Percentiles rank a stretch among this genome's conserved stretches.
These are phyloP conservation scores for Aulostomus chinensis DNA, from an alignment of 2,797 vertebrate species.

Conservation along the genomic window DNA sequence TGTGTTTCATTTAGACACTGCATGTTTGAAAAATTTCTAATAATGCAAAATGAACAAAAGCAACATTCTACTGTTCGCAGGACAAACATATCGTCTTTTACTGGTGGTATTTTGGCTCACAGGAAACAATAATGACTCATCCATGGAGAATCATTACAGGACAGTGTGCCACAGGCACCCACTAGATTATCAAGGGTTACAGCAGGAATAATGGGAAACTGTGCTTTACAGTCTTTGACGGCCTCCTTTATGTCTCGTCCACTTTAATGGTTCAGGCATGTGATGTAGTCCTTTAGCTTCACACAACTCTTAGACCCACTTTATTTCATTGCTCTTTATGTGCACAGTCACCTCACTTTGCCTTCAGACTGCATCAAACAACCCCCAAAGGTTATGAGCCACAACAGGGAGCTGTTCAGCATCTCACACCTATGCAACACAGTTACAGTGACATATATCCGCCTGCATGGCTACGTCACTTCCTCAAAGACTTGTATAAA, in stretches of 20 bases:
- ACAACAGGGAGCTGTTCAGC: slow-evolving; percentile 23
- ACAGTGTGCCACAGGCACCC: slow-evolving; percentile 46
- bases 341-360: slow-evolving; percentile 43
- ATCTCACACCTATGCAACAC: slow-evolving; percentile 5
- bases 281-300: slow-evolving; percentile 47
- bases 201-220: slow-evolving; percentile 66
- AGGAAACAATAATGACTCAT: slow-evolving; percentile 53
- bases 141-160: slow-evolving; percentile 64
- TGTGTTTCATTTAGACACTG: slow-evolving; percentile 17
- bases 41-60: slow-evolving; percentile 9
- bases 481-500: too few species aligned
- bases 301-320: slow-evolving; percentile 26
- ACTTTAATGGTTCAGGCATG: slow-evolving; percentile 45
- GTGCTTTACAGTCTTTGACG: slow-evolving; percentile 66
- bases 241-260: slow-evolving; percentile 66
- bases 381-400: slow-evolving; percentile 42
- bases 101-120: slow-evolving; percentile 19
- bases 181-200: slow-evolving; percentile 63
- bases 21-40: slow-evolving; percentile 4
- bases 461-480: too few species aligned
- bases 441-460: too few species aligned
- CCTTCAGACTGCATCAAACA: slow-evolving; percentile 49
- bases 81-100: slow-evolving; percentile 1
- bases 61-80: slow-evolving; percentile 6
- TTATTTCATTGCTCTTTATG: slow-evolving; percentile 57